phyloP scores from a whole-genome alignment of 2,113 vertebrate species.

The Megaceryle torquata region DNA sequence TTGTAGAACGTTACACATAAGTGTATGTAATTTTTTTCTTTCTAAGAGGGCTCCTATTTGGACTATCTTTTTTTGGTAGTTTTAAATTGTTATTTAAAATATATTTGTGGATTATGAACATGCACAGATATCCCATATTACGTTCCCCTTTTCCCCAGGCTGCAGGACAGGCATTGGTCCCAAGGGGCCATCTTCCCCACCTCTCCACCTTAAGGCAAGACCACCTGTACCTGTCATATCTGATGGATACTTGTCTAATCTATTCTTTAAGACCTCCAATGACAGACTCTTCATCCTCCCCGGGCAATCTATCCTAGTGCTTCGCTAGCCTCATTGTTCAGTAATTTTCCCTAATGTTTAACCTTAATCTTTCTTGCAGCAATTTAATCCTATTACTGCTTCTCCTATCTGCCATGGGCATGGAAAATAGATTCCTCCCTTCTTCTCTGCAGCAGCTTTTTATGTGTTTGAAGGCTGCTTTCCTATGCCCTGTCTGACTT shows the following conservation, averaged over 20 bases:
- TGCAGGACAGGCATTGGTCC: background rate
- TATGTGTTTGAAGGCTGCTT: background rate
- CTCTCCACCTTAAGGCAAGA: background rate
- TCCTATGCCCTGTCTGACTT: background rate
- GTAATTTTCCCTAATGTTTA: slow-evolving; percentile 61
- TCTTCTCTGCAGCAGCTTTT: background rate
- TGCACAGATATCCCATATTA: background rate
- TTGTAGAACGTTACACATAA: background rate
- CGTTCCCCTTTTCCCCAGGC: background rate
- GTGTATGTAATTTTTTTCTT: background rate
- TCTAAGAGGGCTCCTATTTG: background rate
- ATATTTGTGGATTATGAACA: background rate
- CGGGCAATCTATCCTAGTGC: slow-evolving; percentile 34
- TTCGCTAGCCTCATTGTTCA: slow-evolving; percentile 36
- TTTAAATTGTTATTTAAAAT: background rate
- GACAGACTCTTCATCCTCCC: slow-evolving; percentile 4
- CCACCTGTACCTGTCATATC: background rate
- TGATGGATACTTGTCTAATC: slow-evolving; percentile 15
- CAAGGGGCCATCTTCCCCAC: background rate
- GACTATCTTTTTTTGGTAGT: background rate
- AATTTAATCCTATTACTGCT: slow-evolving; percentile 56
- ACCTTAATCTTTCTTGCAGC: slow-evolving; percentile 53
- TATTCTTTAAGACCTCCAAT: background rate
- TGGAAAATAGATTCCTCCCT: slow-evolving; percentile 29
- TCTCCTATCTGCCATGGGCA: slow-evolving; percentile 34